Conservation (phyloP, 2,797 vertebrate species). For the Taeniopygia guttata region DNA sequence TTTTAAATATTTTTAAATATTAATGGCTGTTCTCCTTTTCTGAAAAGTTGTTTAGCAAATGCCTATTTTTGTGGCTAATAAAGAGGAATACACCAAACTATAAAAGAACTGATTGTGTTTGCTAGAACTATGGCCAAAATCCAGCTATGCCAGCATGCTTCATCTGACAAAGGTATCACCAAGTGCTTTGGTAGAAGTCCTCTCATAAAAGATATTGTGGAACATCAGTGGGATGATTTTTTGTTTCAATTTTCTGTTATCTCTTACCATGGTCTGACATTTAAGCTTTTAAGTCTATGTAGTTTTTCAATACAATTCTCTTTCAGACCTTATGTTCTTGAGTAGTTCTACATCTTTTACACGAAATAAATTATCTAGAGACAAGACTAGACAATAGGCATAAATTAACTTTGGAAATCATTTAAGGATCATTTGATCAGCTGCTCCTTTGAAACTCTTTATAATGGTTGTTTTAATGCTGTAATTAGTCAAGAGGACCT, state of each 20-base stretch:
- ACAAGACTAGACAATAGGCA: background rate
- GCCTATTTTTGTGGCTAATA: background rate
- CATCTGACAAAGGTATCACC: background rate
- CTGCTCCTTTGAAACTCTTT: background rate
- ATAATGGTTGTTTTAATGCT: background rate
- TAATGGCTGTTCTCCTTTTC: background rate
- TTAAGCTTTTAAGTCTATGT: background rate
- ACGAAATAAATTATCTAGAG: background rate
- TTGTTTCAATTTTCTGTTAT: background rate
- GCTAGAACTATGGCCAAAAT: background rate
- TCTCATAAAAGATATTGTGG: rapidly evolving
- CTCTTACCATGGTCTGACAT: background rate
- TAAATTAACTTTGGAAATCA: background rate
- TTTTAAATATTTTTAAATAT: background rate
- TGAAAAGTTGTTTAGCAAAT: background rate
- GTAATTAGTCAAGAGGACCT: background rate
- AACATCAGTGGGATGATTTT: background rate
- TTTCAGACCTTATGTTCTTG: background rate
- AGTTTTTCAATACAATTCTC: background rate
- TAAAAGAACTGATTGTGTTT: background rate
- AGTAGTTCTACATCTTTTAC: background rate
- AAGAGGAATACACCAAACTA: background rate
- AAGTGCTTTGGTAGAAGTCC: background rate
- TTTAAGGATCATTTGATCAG: background rate
- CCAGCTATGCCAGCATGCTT: background rate